Conservation (phyloP, 2,113 vertebrate species). For the Amphiprion ocellaris region DNA sequence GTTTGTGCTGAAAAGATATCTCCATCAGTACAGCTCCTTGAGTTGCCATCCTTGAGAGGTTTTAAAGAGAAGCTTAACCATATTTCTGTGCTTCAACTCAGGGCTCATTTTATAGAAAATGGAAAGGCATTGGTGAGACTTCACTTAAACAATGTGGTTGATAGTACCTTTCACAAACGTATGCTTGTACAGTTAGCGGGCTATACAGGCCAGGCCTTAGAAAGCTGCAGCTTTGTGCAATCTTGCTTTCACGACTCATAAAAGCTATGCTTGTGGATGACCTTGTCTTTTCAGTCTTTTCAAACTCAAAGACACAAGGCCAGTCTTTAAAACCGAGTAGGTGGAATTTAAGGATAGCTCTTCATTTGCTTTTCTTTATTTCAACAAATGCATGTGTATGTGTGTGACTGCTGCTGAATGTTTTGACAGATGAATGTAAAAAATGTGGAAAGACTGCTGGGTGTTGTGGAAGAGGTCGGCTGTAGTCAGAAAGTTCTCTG, state of each 20-base stretch:
- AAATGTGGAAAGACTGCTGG: constrained; percentile 2
- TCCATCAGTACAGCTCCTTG: not conserved
- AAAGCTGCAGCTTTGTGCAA: constrained; percentile 44
- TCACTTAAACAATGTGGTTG: constrained; percentile 49
- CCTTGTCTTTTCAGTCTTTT: constrained; percentile 62
- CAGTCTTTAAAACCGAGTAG: constrained; percentile 52
- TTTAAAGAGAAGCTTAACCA: constrained; percentile 20
- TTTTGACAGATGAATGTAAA: constrained; percentile 37
- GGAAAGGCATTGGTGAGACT: constrained; percentile 45
- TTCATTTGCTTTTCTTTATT: constrained; percentile 55
- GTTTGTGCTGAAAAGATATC: constrained; percentile 34
- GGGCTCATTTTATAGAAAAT: constrained; percentile 59
- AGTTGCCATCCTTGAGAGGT: not conserved
- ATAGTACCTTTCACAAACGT: constrained; percentile 46
- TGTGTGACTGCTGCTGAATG: constrained; percentile 6
- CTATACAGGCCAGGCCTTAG: constrained; percentile 41
- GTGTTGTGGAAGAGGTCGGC: constrained; percentile 24
- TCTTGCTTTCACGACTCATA: constrained; percentile 56
- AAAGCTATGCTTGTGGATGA: constrained; percentile 54
- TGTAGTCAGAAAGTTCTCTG: not conserved
- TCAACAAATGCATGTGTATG: constrained; percentile 3
- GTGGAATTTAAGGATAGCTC: constrained; percentile 52
- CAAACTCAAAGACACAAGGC: constrained; percentile 63
- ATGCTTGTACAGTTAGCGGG: constrained; percentile 47
- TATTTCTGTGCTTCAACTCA: constrained; percentile 47